Percentiles rank a stretch among this genome's conserved stretches.
phyloP scores from a whole-genome alignment of 1,140 invertebrate species.

The Orius insidiosus region DNA sequence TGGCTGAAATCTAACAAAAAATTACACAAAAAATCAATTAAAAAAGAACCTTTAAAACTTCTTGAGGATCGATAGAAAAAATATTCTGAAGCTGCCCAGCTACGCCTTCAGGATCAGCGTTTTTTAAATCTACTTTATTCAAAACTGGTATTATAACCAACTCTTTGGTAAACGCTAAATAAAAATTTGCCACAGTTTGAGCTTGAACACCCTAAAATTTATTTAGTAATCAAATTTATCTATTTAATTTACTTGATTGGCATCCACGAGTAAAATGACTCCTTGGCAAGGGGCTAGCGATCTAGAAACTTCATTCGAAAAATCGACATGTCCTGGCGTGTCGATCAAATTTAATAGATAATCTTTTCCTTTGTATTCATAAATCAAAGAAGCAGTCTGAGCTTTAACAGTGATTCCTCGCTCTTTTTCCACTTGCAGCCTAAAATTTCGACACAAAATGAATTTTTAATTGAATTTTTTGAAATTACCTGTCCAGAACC shows the following conservation, averaged over 20 bases:
- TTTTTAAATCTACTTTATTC: constrained; percentile 92
- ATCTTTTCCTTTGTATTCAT: constrained; percentile 40
- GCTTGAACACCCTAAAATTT: constrained; percentile 65
- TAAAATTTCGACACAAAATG: constrained; percentile 21
- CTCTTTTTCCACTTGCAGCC: constrained; percentile 71
- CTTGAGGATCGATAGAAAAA: constrained; percentile 60
- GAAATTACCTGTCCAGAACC: constrained; percentile 55
- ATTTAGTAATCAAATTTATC: background rate
- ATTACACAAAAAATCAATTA: constrained; percentile 17
- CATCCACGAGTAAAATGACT: constrained; percentile 86
- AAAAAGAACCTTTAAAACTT: constrained; percentile 40
- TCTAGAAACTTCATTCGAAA: constrained; percentile 84
- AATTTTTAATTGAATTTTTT: background rate
- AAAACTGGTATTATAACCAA: constrained; percentile 79
- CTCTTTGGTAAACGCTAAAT: constrained; percentile 69
- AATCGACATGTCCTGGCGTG: constrained; percentile 97
- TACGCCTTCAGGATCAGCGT: constrained; percentile 69
- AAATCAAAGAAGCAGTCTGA: constrained; percentile 80
- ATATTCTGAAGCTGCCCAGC: constrained; percentile 60
- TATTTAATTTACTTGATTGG: constrained; percentile 52
- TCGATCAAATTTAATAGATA: constrained; percentile 96
- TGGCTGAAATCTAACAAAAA: constrained; percentile 59
- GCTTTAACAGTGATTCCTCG: constrained; percentile 97
- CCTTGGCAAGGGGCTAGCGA: constrained; percentile 88
- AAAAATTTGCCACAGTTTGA: constrained; percentile 95